A percentile compares a stretch with the other conserved stretches of the same genome.
phyloP scores from a whole-genome alignment of 1,140 invertebrate genomes.

The Eciton burchellii region DNA sequence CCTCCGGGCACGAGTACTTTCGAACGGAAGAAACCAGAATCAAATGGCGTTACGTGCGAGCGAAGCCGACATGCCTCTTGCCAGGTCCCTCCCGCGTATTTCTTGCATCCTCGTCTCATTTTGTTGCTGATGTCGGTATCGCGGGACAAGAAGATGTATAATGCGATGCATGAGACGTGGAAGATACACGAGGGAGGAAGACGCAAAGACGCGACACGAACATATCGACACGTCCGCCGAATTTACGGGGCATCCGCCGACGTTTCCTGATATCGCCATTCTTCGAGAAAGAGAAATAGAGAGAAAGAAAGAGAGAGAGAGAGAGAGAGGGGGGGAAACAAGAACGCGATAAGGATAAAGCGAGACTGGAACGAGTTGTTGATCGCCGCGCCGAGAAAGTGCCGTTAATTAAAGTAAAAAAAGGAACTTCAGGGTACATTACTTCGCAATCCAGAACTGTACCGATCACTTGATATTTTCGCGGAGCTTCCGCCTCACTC shows the following conservation, averaged over 20 bases:
- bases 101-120: neutral
- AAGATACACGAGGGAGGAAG: neutral
- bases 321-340: too few relatives aligned
- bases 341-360: neutral
- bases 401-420: slow-evolving; percentile 57
- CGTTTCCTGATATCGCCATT: neutral
- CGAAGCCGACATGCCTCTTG: neutral
- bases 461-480: slow-evolving; percentile 75
- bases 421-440: slow-evolving; percentile 28
- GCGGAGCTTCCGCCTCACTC: neutral
- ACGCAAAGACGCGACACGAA: neutral
- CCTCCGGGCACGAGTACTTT: slow-evolving; percentile 65
- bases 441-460: slow-evolving; percentile 70
- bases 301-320: too few relatives aligned
- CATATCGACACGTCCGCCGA: slow-evolving; percentile 15
- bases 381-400: neutral
- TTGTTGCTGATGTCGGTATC: neutral
- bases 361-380: neutral
- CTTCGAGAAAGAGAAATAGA: neutral
- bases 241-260: neutral
- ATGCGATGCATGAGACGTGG: neutral
- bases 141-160: neutral
- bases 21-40: slow-evolving; percentile 1
- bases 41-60: neutral
- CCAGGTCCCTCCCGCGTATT: neutral